Percentiles rank a stretch among this genome's conserved stretches.
Evolutionary conservation across 2,797 vertebrate species (phyloP).

Genomic region (Labeo calbasu): DNA sequence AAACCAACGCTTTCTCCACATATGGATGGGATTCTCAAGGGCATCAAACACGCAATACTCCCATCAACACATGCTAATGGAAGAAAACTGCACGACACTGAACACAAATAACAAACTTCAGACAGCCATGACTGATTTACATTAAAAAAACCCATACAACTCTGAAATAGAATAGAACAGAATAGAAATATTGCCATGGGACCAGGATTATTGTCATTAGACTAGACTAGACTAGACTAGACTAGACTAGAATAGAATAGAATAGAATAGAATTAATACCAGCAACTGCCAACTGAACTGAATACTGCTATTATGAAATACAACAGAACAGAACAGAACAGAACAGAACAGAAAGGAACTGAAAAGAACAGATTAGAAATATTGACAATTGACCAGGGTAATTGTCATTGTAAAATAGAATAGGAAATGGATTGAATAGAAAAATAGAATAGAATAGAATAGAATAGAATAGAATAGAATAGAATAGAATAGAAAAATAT

Average conservation of each 20-base stretch:
- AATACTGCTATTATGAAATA: neutral
- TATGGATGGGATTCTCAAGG: conserved; percentile 11
- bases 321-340: neutral
- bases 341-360: neutral
- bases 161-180: too few species aligned
- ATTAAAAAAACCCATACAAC: neutral
- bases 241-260: too few species aligned
- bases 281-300: too few species aligned
- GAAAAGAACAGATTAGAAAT: neutral
- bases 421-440: too few species aligned
- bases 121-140: neutral
- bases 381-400: neutral
- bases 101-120: neutral
- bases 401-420: too few species aligned
- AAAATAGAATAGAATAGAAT: too few species aligned
- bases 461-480: too few species aligned
- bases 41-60: conserved; percentile 5
- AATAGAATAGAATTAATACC: too few species aligned
- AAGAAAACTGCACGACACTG: neutral
- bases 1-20: conserved; percentile 49
- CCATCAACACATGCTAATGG: neutral
- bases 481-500: neutral
- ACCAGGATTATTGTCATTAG: too few species aligned
- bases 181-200: too few species aligned
- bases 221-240: too few species aligned